A percentile compares a stretch with the other conserved stretches of the same genome.
Conservation (phyloP, 2,113 vertebrate genomes). For the Hemichromis elongatus region DNA sequence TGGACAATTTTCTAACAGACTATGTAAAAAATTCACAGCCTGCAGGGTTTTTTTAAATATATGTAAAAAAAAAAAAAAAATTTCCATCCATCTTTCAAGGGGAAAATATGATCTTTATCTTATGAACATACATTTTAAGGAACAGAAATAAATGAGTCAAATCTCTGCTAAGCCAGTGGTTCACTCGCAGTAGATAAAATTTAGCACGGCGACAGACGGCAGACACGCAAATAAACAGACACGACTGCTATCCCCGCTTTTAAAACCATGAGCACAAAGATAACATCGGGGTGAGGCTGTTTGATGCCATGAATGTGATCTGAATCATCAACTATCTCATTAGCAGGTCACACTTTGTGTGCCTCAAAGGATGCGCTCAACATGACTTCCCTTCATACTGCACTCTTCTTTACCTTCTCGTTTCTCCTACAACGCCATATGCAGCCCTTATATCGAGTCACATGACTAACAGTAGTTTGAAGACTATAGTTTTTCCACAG, state of each 20-base stretch:
- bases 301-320: neutral
- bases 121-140: neutral
- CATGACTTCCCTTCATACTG: neutral
- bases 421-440: neutral
- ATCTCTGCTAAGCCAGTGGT: neutral
- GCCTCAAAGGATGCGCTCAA: neutral
- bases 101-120: neutral
- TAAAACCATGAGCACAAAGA: neutral
- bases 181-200: neutral
- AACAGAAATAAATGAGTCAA: neutral
- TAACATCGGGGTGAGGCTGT: neutral
- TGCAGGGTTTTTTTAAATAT: neutral
- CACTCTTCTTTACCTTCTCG: neutral
- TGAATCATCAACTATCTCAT: conserved; percentile 3
- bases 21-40: neutral
- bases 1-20: neutral
- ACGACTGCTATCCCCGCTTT: neutral
- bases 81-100: neutral
- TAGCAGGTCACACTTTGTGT: conserved; percentile 22
- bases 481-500: neutral
- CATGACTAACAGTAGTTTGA: neutral
- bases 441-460: neutral
- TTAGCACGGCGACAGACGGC: neutral
- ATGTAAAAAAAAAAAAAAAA: neutral
- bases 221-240: neutral